Evolutionary conservation across 1,140 invertebrate genomes (phyloP), one percentile per base, ranked within the genome.

Genomic region (Papilio glaucus): DNA sequence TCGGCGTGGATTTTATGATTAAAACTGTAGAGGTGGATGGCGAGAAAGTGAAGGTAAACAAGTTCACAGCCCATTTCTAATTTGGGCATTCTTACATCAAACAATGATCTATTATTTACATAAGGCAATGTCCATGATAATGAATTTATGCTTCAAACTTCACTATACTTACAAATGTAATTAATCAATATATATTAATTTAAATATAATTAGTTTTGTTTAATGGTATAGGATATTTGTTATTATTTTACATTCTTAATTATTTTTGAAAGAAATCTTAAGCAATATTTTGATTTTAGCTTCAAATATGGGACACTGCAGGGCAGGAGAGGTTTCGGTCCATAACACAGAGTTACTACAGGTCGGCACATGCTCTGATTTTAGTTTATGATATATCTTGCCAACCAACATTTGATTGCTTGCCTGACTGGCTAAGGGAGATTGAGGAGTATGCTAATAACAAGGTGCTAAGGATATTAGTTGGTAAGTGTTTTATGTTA

Each of bases 1-100:
- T 99, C 82, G 99, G 99, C 72, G 99, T 99, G 12, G 99, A 99
- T 95, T 99, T 99, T 89, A 99, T 99, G 96, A 99, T 99, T 85
- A 99, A 99, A 94, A 99, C 98, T 73, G 96, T 99, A 9, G 97
- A 99, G 94, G 97, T 99, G 72, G 98, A 99, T 90, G 98, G 98
- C 87, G 99, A 99, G 94, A 98, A 98, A 96, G 97, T 99, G 63
- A 99, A 99, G 96, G 98, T 99, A 81, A 85, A 49, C 67, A 69
- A 37, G 67, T 53, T 33, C n/a, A 24, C 49, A 26, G 49, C 26
- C 37, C 15, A 39, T 65, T 37, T 21, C 62, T 65, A 65, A 65
- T 65, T 38, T 65, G 62, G 33, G 7, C 21, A 68, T 68, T 68
- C 41, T 41, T 18, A 26, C 26, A 24, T 29, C 18, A 49, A 49